Evolutionary conservation across 2,888 invertebrate genomes (phyloP).

Genomic region (Erynnis tages): DNA sequence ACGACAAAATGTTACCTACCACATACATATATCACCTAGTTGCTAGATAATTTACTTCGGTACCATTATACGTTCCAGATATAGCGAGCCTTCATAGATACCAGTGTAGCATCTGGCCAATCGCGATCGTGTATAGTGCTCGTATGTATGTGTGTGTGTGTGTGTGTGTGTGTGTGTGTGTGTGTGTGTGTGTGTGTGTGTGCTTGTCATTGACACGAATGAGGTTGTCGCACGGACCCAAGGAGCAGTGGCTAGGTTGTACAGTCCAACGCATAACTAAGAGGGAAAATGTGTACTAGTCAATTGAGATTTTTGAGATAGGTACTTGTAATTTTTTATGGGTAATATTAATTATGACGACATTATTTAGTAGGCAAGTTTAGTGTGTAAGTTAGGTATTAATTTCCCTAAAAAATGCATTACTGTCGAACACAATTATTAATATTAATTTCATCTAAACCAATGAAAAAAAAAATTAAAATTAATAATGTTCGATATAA

Average conservation of each 20-base stretch:
- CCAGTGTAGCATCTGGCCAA: constrained; percentile 21
- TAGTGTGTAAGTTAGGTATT: too few species aligned
- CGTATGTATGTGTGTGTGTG: constrained; percentile 31
- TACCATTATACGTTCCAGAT: constrained; percentile 24
- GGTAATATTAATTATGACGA: too few species aligned
- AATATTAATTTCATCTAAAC: too few species aligned
- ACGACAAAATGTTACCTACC: constrained; percentile 8
- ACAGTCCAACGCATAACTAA: constrained; percentile 31
- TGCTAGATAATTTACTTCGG: constrained; percentile 21
- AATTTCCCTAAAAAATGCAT: too few species aligned
- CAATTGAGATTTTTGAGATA: too few species aligned
- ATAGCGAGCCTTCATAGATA: constrained; percentile 26
- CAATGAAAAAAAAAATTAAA: too few species aligned
- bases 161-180: constrained; percentile 38
- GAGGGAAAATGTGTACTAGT: too few species aligned
- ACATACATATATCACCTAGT: not conserved
- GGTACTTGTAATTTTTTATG: too few species aligned
- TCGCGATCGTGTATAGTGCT: constrained; percentile 27
- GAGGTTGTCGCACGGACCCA: constrained; percentile 66
- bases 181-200: constrained; percentile 38
- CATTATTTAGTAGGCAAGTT: too few species aligned
- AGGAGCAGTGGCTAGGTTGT: constrained; percentile 45
- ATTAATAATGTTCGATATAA: too few species aligned
- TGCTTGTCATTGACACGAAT: constrained; percentile 70
- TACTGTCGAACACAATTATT: too few species aligned